Evolutionary conservation across 2,888 invertebrate species (phyloP).

Genomic region (Imbricaverruca yamaguchii): DNA sequence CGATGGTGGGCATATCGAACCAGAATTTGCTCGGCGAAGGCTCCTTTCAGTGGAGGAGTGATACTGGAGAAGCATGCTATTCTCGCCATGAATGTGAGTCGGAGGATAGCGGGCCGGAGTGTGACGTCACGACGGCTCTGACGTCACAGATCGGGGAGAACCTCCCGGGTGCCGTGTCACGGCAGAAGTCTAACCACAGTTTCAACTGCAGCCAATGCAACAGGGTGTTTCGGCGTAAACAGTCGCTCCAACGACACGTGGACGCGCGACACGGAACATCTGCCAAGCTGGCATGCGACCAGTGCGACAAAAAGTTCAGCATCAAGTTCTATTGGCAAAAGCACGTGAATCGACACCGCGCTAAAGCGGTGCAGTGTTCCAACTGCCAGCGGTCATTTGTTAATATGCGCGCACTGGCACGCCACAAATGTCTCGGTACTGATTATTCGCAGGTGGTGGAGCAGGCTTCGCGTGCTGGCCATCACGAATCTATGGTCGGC

Average conservation of each 20-base stretch:
- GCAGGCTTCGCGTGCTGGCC: too few relatives aligned
- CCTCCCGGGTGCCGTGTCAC: background rate
- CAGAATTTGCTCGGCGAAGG: too few relatives aligned
- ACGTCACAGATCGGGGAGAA: too few relatives aligned
- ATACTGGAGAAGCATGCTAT: background rate
- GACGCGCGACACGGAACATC: background rate
- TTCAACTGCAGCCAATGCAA: background rate
- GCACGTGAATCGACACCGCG: constrained; percentile 8
- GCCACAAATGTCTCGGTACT: background rate
- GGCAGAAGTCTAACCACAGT: background rate
- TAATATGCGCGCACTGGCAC: background rate
- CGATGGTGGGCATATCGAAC: too few relatives aligned
- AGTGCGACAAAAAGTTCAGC: background rate
- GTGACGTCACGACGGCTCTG: too few relatives aligned
- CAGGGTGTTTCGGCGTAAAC: background rate
- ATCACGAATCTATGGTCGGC: too few relatives aligned
- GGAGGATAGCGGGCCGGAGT: background rate
- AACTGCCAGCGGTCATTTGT: background rate
- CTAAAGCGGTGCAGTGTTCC: background rate
- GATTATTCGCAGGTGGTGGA: background rate
- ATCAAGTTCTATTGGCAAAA: constrained; percentile 18
- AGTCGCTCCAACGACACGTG: background rate
- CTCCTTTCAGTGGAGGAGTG: background rate
- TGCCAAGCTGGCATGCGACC: background rate
- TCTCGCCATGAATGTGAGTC: background rate